Conservation (phyloP, 2,888 invertebrate species). For the Rhagonycha lutea region DNA sequence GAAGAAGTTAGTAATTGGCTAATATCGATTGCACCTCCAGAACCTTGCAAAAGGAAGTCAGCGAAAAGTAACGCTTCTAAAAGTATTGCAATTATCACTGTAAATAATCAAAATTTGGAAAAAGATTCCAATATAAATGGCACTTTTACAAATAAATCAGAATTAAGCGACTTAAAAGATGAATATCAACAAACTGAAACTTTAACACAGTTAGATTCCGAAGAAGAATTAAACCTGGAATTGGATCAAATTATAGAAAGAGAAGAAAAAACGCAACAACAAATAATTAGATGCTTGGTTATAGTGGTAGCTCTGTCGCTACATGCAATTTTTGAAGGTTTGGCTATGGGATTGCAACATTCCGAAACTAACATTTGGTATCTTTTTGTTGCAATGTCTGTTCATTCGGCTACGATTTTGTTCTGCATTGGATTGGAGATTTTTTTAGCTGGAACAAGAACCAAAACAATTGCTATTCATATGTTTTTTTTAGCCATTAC, state of each 20-base stretch:
- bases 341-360: conserved; percentile 79
- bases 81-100: neutral
- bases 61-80: neutral
- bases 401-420: conserved; percentile 82
- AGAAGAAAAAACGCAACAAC: conserved; percentile 45
- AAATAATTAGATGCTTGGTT: conserved; percentile 53
- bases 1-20: conserved; percentile 71
- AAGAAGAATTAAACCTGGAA: conserved; percentile 28
- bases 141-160: neutral
- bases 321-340: conserved; percentile 79
- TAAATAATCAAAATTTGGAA: neutral
- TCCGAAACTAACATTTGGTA: conserved; percentile 66
- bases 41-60: conserved; percentile 20
- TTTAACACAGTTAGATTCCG: conserved; percentile 6
- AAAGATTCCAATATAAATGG: neutral
- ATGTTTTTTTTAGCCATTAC: conserved; percentile 56
- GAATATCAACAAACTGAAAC: conserved; percentile 17
- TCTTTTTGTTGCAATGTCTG: conserved; percentile 69
- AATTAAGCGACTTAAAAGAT: neutral
- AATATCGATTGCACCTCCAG: conserved; percentile 42
- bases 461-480: conserved; percentile 51
- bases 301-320: conserved; percentile 70
- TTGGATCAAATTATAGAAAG: conserved; percentile 39
- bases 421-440: conserved; percentile 81
- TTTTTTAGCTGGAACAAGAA: conserved; percentile 48